Evolutionary conservation across 1,140 invertebrate genomes (phyloP), one percentile per base, ranked within the genome.

Genomic region (Vollenhovia emeryi): DNA sequence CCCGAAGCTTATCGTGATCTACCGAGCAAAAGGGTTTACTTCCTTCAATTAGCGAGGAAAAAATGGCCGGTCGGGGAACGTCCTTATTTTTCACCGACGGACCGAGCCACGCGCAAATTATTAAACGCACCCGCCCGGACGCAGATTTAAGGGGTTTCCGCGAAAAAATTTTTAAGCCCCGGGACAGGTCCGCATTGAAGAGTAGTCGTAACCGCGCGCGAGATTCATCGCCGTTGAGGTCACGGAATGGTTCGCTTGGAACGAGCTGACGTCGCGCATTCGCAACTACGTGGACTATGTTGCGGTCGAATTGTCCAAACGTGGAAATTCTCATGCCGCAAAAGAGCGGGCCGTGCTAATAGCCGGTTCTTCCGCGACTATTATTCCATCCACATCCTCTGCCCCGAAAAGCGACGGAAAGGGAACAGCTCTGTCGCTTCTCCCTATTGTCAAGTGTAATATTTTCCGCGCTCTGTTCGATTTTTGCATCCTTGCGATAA

Each of bases 31-130:
- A 91, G 86, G 80, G 45, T 76, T 87, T 66, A 73, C 78, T 91
- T 91, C 83, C 85, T 84, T 88, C 87, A 90, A 91, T 91, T 91
- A 91, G 87, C 89, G 66, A 82, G 87, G 78, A 86, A 91, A 88
- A 80, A 91, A 90, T 91, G 85, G 83, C 57, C 62, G 74, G 55
- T 33, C 62, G 1, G 57, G 87, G 45, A 52, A 87, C 89, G 80
- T 86, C 82, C 75, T 86, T 89, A 89, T 91, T 91, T 89, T 90
- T 52, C 71, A 62, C 11, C 66, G 66, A 45, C 1, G 36, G 45
- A 66, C 64, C 66, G 59, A 68, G 66, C 40, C 59, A 21, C 48
- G 60, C 13, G 86, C 86, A 71, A 89, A 88, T 86, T 82, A 76
- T 89, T 76, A 82, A 85, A 88, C 80, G 73, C n/a, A 18, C 40